Base-by-base conservation (phyloP, 2,797 vertebrate species). In the Pseudochaenichthys georgianus region DNA sequence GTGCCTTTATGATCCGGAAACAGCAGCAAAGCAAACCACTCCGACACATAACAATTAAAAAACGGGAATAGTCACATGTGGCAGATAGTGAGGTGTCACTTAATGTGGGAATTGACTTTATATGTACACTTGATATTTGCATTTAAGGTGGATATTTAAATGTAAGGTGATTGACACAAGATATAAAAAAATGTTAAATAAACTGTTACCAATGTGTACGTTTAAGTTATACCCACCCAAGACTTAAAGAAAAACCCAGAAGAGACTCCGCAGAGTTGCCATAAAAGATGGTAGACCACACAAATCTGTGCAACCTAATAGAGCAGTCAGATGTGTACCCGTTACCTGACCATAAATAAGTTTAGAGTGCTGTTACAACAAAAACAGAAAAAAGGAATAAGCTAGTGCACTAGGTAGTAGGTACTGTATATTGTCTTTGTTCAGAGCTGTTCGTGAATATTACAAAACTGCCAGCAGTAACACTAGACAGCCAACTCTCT, bases 1-100 rank as follows among this genome's bases (percentile, higher is more conserved):
- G 73, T 59, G 73, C 19, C 58, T 81, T 80, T 80, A 65, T 76
- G 59, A 85, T 76, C 64, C 31, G 57, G 77, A 88, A 83, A 73
- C 51, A 46, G 51, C 57, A 77, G 67, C 23, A 60, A 87, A 81
- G 87, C 77, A 65, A 86, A 74, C 64, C 45, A 19, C 42, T 62
- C 19, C 55, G 38, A 10, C 31, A 66, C 63, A 64, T 15, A 31
- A 77, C 69, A 17, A 78, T 7, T 42, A 13, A 72, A 54, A 48
- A 61, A 71, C 46, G 73, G 47, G 47, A 15, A 43, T 12, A 31
- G 45, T 64, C 61, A 52, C 62, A 65, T 67, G 7, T 31, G 64
- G 59, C 7, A 68, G 17, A 73, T 38, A 41, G 23, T 31, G 13
- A 28, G n/a, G 10, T 13, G 19, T 34, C 3, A 31, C 16, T 64